Evolutionary conservation across 2,113 vertebrate genomes (phyloP).

Genomic region (Barbus barbus): DNA sequence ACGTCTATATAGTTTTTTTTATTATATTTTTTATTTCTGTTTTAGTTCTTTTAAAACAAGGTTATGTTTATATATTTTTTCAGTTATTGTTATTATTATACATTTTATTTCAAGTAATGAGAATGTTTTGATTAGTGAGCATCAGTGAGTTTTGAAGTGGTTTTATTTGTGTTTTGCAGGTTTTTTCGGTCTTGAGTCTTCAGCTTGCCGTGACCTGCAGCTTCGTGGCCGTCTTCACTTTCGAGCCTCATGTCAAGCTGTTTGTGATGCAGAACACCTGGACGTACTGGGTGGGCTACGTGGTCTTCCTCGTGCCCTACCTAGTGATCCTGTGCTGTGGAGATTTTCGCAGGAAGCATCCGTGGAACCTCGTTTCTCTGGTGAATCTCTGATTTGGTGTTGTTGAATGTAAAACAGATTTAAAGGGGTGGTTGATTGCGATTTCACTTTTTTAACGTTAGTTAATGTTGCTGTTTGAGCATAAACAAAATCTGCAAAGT

Average conservation of each 20-base stretch:
- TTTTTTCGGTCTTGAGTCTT: constrained; percentile 89
- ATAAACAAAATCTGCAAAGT: no score
- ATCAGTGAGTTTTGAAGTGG: no score
- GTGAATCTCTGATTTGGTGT: constrained; percentile 63
- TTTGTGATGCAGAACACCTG: constrained; percentile 85
- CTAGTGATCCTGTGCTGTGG: constrained; percentile 93
- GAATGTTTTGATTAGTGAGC: no score
- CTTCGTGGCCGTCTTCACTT: constrained; percentile 90
- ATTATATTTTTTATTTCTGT: no score
- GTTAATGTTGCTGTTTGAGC: no score
- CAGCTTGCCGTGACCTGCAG: constrained; percentile 87
- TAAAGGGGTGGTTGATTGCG: no score
- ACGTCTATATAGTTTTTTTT: no score
- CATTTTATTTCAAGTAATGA: no score
- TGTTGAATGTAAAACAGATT: neutral
- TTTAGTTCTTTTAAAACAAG: no score
- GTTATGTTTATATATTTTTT: no score
- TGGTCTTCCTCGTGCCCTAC: constrained; percentile 87
- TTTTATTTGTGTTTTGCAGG: constrained; percentile 77
- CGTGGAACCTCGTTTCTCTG: constrained; percentile 92
- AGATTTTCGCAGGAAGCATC: constrained; percentile 90
- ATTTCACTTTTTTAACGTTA: no score
- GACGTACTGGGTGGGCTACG: constrained; percentile 92
- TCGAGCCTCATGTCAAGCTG: constrained; percentile 78
- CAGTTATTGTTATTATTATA: no score